Base-by-base conservation (phyloP, 2,888 invertebrate genomes). In the Thecocarcelia acutangulata region DNA sequence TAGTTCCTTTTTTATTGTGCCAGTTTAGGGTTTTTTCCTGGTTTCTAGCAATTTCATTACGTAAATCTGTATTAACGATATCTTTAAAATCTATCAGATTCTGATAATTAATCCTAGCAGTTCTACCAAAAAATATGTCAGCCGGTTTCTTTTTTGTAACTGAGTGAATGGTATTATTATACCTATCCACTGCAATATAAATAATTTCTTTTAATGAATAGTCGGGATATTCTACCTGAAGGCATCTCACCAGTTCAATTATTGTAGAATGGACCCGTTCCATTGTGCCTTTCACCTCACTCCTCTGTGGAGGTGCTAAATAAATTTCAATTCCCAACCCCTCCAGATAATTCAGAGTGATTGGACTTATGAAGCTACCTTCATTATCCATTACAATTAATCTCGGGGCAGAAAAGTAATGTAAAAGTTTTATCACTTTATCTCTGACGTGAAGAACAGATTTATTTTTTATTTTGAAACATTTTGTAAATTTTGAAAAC, bases 31-130 rank as follows among this genome's bases (percentile, higher is more conserved):
- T 52, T 11, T 52, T 54, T n/a, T n/a, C 42, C 6, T 28, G 54
- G 15, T 59, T 70, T n/a, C 70, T 59, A 8, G 48, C 33, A n/a
- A 70, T 70, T 59, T 58, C 59, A 9, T 59, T 46, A n/a, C 15
- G 3, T 6, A 70, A 11, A 33, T 59, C 40, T 3, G 42, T 54
- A 13, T 59, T 50, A 2, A 50, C 48, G 2, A 15, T 54, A 13
- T 19, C 2, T 5, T 50, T 50, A 21, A 54, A 68, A 50, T 68
- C 24, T 12, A 28, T 11, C 8, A 68, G 3, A 3, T 44, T 68
- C 24, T 68, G 68, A 8, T 68, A 68, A 13, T 68, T 68, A 2
- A 68, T 68, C 24, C 44, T 54, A 1, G 28, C 54, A 3, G 52
- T 52, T 15, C 42, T 13, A 2, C 40, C 42, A 17, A 68, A 68